Conservation (phyloP, 2,888 invertebrate genomes). For the Papilio gigon region DNA sequence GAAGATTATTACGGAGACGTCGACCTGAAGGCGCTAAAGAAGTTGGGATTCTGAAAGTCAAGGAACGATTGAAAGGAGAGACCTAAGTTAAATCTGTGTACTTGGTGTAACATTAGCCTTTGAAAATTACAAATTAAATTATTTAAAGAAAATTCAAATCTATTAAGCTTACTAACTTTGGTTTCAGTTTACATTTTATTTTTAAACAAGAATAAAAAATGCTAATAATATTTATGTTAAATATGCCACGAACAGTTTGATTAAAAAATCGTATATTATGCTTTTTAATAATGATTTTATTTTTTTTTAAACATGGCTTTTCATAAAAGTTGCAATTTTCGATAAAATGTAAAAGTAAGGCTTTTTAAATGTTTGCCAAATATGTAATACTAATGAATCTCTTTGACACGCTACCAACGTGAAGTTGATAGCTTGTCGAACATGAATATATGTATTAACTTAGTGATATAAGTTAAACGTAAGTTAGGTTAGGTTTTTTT, state of each 20-base stretch:
- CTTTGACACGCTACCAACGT: constrained; percentile 69
- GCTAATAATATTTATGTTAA: constrained; percentile 60
- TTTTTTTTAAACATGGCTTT: too few relatives aligned
- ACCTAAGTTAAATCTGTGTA: constrained; percentile 72
- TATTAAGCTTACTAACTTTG: constrained; percentile 8
- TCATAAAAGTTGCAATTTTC: constrained; percentile 45
- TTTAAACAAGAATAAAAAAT: constrained; percentile 13
- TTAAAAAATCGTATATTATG: not conserved
- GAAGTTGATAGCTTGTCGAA: constrained; percentile 70
- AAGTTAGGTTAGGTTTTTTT: constrained; percentile 62
- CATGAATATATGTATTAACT: constrained; percentile 55
- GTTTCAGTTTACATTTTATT: not conserved
- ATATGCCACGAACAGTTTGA: constrained; percentile 65
- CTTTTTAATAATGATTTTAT: constrained; percentile 4
- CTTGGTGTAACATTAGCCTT: constrained; percentile 62
- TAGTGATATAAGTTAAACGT: constrained; percentile 70
- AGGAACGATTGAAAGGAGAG: constrained; percentile 78
- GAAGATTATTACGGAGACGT: constrained; percentile 97
- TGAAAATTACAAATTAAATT: constrained; percentile 47
- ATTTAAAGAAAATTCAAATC: constrained; percentile 19
- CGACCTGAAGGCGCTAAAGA: constrained; percentile 93
- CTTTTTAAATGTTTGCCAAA: constrained; percentile 64
- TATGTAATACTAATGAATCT: constrained; percentile 56
- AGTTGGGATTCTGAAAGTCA: constrained; percentile 87
- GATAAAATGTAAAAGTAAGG: constrained; percentile 48